Percentiles rank a stretch among this genome's conserved stretches.
Evolutionary conservation across 2,113 vertebrate genomes (phyloP).

Genomic region (Cairina moschata): DNA sequence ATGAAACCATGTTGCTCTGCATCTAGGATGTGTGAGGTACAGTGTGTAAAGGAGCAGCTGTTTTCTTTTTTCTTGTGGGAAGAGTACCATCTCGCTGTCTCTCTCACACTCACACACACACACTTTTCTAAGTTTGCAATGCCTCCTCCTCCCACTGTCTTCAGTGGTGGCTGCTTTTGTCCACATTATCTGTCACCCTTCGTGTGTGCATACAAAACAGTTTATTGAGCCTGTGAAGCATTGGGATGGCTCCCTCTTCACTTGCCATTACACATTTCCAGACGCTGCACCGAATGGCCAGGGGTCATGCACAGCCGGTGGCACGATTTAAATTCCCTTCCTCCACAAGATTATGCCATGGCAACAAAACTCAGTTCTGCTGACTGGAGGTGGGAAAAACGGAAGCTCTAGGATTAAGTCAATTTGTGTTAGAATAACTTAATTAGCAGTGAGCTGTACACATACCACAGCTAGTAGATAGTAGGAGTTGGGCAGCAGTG

Average conservation of each 20-base stretch:
- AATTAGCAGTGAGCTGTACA: conserved; percentile 48
- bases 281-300: neutral
- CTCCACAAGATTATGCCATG: conserved; percentile 72
- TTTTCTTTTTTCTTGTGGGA: conserved; percentile 3
- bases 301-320: conserved; percentile 65
- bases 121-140: neutral
- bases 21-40: neutral
- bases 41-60: neutral
- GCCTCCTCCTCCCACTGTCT: conserved; percentile 29
- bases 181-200: neutral
- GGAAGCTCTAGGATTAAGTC: conserved; percentile 72
- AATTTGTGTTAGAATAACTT: conserved; percentile 70
- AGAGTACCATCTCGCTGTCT: neutral
- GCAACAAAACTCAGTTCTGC: conserved; percentile 78
- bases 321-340: conserved; percentile 82
- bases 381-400: conserved; percentile 65
- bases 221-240: neutral
- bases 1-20: neutral
- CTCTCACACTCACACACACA: neutral
- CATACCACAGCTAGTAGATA: neutral
- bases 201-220: neutral
- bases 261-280: conserved; percentile 5
- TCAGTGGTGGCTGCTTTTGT: neutral
- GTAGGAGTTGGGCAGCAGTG: conserved; percentile 8
- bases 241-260: neutral